phyloP scores from a whole-genome alignment of 2,888 invertebrate genomes.

The Andricus curvator region DNA sequence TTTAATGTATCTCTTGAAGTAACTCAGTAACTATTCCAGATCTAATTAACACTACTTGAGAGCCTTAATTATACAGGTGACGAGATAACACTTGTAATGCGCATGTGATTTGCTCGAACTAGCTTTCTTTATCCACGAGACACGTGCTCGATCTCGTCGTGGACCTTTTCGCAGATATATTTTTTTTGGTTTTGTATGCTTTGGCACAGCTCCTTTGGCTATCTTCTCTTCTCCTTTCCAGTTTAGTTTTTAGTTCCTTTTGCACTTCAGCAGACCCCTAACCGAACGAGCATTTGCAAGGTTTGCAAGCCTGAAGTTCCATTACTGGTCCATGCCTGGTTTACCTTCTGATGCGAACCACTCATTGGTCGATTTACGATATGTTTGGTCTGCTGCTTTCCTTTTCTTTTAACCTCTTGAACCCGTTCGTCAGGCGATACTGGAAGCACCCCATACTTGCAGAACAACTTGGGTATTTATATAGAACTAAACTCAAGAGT shows the following conservation, averaged over 20 bases:
- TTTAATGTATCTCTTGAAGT: background rate
- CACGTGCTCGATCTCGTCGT: conserved; percentile 48
- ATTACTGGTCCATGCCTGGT: conserved; percentile 43
- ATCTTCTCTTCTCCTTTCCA: conserved; percentile 3
- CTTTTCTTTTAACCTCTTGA: conserved; percentile 41
- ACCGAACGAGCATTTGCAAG: conserved; percentile 4
- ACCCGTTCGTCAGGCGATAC: conserved; percentile 33
- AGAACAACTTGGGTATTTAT: conserved; percentile 33
- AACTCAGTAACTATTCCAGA: background rate
- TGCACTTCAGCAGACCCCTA: conserved; percentile 27
- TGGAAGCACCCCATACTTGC: conserved; percentile 22
- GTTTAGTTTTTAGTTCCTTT: conserved; percentile 27
- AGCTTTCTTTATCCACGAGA: conserved; percentile 42
- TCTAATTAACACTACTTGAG: conserved; percentile 22
- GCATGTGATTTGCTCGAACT: conserved; percentile 32
- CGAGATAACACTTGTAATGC: conserved; percentile 32
- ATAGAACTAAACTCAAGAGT: conserved; percentile 18
- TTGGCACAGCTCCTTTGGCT: conserved; percentile 25
- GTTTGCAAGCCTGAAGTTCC: conserved; percentile 41
- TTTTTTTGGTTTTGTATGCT: conserved; percentile 45
- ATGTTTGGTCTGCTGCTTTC: conserved; percentile 51
- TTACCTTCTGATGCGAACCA: conserved; percentile 46
- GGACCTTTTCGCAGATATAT: conserved; percentile 43
- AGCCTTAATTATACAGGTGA: conserved; percentile 22
- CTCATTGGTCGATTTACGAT: conserved; percentile 56